Evolutionary conservation across 30 jellyfish, hydroid and myxozoan species (phyloP).

Genomic region (Cassiopea andromeda): DNA sequence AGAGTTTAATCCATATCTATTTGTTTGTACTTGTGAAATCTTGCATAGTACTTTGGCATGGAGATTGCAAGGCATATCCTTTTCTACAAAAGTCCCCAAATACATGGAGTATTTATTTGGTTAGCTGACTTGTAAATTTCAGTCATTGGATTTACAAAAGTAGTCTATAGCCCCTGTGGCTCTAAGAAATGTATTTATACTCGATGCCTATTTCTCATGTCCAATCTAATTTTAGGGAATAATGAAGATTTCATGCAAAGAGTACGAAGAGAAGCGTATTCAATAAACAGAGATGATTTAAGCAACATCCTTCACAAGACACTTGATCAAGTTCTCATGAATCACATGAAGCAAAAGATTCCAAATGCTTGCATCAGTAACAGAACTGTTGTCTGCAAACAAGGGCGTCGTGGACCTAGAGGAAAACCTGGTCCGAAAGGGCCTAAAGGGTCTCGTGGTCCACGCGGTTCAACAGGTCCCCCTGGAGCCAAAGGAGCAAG

Average conservation of each 20-base stretch:
- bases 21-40: too few species aligned
- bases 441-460: background rate
- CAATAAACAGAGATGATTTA: background rate
- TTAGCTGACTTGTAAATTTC: too few species aligned
- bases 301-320: background rate
- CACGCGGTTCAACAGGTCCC: conserved; percentile 3
- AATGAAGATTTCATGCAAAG: background rate
- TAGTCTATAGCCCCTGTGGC: too few species aligned
- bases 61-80: too few species aligned
- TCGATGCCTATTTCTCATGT: background rate
- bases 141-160: too few species aligned
- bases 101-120: too few species aligned
- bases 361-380: background rate
- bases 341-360: background rate
- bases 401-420: conserved; percentile 10
- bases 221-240: background rate
- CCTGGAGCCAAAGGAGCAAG: conserved; percentile 1
- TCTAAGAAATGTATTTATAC: too few species aligned
- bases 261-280: background rate
- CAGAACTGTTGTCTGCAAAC: background rate
- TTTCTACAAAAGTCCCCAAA: too few species aligned
- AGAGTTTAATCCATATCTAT: too few species aligned
- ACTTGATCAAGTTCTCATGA: background rate
- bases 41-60: too few species aligned
- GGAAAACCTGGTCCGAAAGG: conserved; percentile 24